Evolutionary conservation across 2,113 vertebrate species (phyloP).

Genomic region (Proterorhinus semilunaris): DNA sequence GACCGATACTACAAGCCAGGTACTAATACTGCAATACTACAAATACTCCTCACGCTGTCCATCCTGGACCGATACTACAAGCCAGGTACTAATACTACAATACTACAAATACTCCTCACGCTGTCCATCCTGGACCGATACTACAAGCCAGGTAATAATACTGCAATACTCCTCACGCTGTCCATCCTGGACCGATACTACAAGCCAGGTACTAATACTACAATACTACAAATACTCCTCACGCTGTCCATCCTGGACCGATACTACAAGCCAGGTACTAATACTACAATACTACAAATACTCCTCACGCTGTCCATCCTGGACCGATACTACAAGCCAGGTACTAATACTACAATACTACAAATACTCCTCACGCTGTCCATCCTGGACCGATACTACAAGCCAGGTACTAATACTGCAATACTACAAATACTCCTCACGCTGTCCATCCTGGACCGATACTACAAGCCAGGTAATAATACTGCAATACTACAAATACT

Average conservation of each 20-base stretch:
- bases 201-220: too few species aligned
- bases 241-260: constrained; percentile 96
- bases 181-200: too few species aligned
- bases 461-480: constrained; percentile 87
- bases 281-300: not conserved
- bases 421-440: constrained; percentile 74
- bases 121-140: constrained; percentile 96
- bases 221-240: constrained; percentile 60
- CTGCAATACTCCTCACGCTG: not conserved
- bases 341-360: constrained; percentile 59
- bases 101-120: constrained; percentile 74
- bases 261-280: constrained; percentile 89
- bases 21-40: constrained; percentile 43
- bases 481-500: not conserved
- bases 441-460: constrained; percentile 94
- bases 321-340: constrained; percentile 91
- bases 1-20: constrained; percentile 94
- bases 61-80: too few species aligned
- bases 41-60: too few species aligned
- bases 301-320: constrained; percentile 96
- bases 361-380: too few species aligned
- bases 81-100: too few species aligned
- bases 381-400: too few species aligned
- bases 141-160: constrained; percentile 85
- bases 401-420: too few species aligned